Evolutionary conservation across 2,113 vertebrate species (phyloP).

Genomic region (Cynopterus brachyotis): DNA sequence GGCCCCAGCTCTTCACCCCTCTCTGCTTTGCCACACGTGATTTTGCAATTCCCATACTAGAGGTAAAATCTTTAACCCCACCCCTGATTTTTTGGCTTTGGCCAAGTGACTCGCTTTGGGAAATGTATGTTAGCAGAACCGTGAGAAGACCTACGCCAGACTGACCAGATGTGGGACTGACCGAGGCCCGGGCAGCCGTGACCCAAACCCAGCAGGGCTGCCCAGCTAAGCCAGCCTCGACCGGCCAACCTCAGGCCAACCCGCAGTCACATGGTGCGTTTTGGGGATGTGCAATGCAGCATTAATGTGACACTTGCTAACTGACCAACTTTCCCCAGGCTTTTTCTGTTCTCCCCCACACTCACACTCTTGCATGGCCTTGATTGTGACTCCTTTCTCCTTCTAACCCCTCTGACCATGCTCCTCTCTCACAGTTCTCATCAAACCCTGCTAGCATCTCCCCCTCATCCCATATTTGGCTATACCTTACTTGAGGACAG

Average conservation of each 20-base stretch:
- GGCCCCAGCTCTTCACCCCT: not conserved
- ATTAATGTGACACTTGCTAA: rapidly evolving
- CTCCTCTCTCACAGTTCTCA: too few species aligned
- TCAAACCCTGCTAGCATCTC: not conserved
- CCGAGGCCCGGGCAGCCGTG: rapidly evolving
- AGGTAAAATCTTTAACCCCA: too few species aligned
- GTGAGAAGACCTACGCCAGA: not conserved
- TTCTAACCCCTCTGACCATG: not conserved
- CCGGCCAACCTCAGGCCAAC: not conserved
- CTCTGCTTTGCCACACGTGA: not conserved
- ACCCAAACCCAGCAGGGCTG: not conserved
- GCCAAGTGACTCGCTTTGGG: not conserved
- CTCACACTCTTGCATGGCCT: rapidly evolving
- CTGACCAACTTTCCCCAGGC: not conserved
- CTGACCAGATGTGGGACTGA: not conserved
- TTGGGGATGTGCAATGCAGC: rapidly evolving
- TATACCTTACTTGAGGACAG: not conserved
- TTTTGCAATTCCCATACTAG: not conserved
- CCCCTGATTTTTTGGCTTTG: not conserved
- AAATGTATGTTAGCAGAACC: not conserved
- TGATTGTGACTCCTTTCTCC: not conserved
- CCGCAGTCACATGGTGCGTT: rapidly evolving
- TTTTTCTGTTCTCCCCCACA: not conserved
- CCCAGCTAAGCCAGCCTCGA: not conserved
- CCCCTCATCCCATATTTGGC: not conserved